phyloP scores from a whole-genome alignment of 2,797 vertebrate species.

The Pteronotus mesoamericanus region DNA sequence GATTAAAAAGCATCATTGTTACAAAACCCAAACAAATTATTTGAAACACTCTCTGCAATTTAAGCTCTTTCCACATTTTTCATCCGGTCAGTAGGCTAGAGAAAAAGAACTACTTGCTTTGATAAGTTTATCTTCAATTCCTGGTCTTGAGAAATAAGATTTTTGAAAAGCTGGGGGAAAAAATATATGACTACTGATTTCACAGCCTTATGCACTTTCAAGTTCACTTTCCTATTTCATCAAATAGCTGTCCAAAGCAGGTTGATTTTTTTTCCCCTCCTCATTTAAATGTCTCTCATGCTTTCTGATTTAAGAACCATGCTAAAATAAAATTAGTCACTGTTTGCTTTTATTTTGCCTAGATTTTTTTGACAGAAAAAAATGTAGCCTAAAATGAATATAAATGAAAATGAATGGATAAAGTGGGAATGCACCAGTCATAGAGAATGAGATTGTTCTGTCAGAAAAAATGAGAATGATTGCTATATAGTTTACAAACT shows the following conservation, averaged over 20 bases:
- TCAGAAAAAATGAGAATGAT: neutral
- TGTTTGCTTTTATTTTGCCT: neutral
- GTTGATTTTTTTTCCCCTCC: neutral
- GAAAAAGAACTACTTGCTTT: neutral
- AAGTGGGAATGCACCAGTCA: neutral
- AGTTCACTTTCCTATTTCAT: neutral
- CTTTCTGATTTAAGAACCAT: neutral
- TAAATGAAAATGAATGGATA: neutral
- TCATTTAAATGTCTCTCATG: neutral
- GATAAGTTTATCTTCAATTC: neutral
- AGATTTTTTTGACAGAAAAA: constrained; percentile 1
- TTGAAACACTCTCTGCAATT: neutral
- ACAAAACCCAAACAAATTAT: neutral
- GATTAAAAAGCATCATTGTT: neutral
- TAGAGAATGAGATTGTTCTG: neutral
- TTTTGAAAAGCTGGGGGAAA: neutral
- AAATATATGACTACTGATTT: neutral
- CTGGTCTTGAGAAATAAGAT: constrained; percentile 33
- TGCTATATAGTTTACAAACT: neutral
- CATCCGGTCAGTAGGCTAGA: neutral
- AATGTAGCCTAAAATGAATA: neutral
- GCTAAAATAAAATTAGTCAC: neutral
- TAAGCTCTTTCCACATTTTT: neutral
- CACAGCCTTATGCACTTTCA: neutral
- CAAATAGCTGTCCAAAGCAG: constrained; percentile 23